Evolutionary conservation across 2,888 invertebrate genomes (phyloP), one percentile per base, ranked within the genome.

Genomic region (Athrips mouffetella): DNA sequence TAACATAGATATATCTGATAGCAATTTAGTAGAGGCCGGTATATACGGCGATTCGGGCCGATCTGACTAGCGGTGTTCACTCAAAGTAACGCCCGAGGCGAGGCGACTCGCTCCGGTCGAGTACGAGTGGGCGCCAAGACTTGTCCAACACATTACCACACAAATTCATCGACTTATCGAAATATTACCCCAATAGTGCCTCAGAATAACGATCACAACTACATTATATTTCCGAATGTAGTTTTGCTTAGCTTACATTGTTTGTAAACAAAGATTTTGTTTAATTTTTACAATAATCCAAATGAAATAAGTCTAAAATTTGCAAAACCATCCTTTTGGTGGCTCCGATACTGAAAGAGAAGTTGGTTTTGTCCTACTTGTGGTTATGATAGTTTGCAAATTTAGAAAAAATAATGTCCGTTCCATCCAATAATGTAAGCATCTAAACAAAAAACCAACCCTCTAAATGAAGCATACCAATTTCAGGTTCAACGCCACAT

Each of bases 71-170:
- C 15, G 40, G 39, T 21, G 39, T 44, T 4, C 13, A 20, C 30
- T 40, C 40, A 23, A 40, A 27, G 21, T 39, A 1, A 27, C 25
- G 45, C 49, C 49, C 44, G 33, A 31, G 52, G 49, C 47, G 45
- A 11, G 21, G 11, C 6, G 6, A n/a, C 31, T 15, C 57, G 55
- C 40, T n/a, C n/a, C n/a, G n/a, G n/a, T n/a, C n/a, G n/a, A n/a
- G n/a, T n/a, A 57, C 47, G 63, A 63, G 62, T 70, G 71, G 67
- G 71, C 68, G 73, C 65, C 63, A 60, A 65, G 59, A 62, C 71
- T 59, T 75, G 76, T 76, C 74, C 66, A 64, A 74, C 79, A 77
- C 76, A 81, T 82, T 83, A 81, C 80, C 79, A 78, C 76, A 75
- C 76, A 71, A 80, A 80, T 80, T 80, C 73, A 70, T 67, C 73